These are phyloP conservation scores for Trichogramma pretiosum DNA, from an alignment of 1,140 invertebrate genomes.

Conservation along the genomic window DNA sequence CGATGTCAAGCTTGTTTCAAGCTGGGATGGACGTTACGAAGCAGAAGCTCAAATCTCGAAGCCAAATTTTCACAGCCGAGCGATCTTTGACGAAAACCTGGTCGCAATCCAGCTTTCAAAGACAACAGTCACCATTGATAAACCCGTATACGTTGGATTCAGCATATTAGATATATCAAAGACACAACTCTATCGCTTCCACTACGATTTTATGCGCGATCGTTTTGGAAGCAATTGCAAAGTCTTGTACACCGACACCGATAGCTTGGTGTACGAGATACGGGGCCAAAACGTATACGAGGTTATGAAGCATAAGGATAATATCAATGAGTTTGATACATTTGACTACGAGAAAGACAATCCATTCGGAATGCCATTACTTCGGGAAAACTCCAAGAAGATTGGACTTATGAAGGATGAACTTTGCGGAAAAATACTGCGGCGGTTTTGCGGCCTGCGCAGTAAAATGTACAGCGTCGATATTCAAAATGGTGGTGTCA, in stretches of 20 bases:
- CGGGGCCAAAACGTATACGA: not conserved
- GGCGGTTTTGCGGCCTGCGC: no score
- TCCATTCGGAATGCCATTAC: no score
- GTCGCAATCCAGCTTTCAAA: no score
- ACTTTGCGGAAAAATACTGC: not conserved
- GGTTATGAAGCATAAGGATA: not conserved
- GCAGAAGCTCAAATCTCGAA: not conserved
- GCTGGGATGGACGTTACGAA: slow-evolving; percentile 14
- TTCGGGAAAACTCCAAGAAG: no score
- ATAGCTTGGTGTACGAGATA: not conserved
- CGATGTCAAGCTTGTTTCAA: slow-evolving; percentile 36
- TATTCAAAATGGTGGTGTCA: slow-evolving; percentile 24
- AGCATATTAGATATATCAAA: no score
- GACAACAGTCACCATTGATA: no score
- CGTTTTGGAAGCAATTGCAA: not conserved
- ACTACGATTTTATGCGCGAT: not conserved
- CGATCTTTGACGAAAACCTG: not conserved
- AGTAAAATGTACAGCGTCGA: no score
- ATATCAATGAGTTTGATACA: no score
- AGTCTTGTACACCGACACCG: not conserved
- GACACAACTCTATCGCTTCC: no score
- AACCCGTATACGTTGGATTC: no score
- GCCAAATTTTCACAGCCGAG: not conserved
- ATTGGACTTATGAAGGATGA: no score
- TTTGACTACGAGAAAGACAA: no score